These are phyloP conservation scores for Holotrichia oblita DNA, from an alignment of 1,140 invertebrate genomes.

Conservation along the genomic window DNA sequence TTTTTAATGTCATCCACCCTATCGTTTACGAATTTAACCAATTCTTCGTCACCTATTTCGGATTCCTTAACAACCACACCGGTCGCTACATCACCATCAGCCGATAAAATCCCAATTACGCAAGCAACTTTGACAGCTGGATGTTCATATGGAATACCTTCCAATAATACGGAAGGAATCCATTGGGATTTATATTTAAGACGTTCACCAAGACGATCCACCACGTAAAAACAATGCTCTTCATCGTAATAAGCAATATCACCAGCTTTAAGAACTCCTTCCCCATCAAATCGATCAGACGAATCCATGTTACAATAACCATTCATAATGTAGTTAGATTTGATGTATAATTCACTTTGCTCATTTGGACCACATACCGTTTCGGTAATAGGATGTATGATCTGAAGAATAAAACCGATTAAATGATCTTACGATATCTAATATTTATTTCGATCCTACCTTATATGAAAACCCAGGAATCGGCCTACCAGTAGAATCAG, in stretches of 20 bases:
- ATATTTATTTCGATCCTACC: background rate
- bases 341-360: conserved; percentile 47
- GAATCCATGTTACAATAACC: conserved; percentile 60
- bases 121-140: conserved; percentile 71
- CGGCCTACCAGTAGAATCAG: background rate
- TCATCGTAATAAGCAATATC: conserved; percentile 75
- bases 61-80: conserved; percentile 69
- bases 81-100: conserved; percentile 69
- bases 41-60: background rate
- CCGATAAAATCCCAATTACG: conserved; percentile 72
- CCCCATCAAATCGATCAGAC: conserved; percentile 67
- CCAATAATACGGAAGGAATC: conserved; percentile 67
- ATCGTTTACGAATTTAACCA: conserved; percentile 5
- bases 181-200: conserved; percentile 73
- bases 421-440: too few relatives aligned
- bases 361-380: conserved; percentile 47
- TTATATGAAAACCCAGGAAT: background rate
- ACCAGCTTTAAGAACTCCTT: conserved; percentile 73
- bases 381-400: conserved; percentile 47
- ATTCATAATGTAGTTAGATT: conserved; percentile 41
- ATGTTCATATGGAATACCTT: conserved; percentile 71
- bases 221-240: conserved; percentile 71
- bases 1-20: conserved; percentile 16
- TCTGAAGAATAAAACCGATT: conserved; percentile 14
- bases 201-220: conserved; percentile 76